Evolutionary conservation across 2,113 vertebrate species (phyloP).

Genomic region (Regulus satrapa): DNA sequence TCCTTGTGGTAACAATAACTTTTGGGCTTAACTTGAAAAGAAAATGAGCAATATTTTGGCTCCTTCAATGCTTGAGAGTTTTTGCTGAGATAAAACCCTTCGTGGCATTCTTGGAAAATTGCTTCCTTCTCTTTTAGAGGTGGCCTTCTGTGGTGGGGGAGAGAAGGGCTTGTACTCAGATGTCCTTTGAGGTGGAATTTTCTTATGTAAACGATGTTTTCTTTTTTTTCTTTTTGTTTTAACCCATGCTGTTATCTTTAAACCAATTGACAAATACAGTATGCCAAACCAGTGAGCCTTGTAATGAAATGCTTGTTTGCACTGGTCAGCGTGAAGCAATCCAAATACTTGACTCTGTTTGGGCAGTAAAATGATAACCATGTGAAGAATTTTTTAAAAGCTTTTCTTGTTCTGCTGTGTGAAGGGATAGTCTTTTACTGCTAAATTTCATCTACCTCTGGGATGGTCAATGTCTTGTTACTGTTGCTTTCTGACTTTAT

Average conservation of each 20-base stretch:
- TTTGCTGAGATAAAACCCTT: constrained; percentile 11
- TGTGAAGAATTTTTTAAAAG: neutral
- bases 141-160: neutral
- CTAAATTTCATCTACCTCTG: neutral
- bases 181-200: constrained; percentile 11
- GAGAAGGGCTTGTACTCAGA: neutral
- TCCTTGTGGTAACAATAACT: neutral
- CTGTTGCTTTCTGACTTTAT: neutral
- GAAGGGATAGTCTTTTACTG: neutral
- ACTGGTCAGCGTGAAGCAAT: neutral
- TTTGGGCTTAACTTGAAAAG: neutral
- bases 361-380: neutral
- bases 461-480: neutral
- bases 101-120: neutral
- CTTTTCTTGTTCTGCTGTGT: neutral
- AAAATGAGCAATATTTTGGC: constrained; percentile 23
- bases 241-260: constrained; percentile 12
- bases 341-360: neutral
- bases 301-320: neutral
- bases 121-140: neutral
- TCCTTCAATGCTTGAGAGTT: neutral
- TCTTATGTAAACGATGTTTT: neutral
- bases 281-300: neutral
- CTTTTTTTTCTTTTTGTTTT: neutral
- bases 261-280: neutral